A percentile compares a stretch with the other conserved stretches of the same genome.
These are phyloP conservation scores for Phalacrocorax carbo DNA, from an alignment of 2,113 vertebrate genomes.

Conservation along the genomic window DNA sequence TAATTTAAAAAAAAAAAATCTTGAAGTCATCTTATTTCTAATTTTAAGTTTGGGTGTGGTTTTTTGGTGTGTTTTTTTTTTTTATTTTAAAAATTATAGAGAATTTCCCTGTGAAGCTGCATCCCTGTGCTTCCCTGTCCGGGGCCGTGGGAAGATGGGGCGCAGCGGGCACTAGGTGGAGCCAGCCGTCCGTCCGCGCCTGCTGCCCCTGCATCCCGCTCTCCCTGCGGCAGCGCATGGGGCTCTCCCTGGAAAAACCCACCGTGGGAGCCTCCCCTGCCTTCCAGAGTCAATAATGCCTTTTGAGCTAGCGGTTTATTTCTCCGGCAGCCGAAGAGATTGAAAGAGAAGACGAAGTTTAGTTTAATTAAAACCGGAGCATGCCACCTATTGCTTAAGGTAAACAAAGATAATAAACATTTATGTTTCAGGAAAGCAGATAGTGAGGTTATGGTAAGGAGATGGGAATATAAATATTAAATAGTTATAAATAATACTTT, in stretches of 20 bases:
- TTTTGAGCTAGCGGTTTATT: rapidly evolving
- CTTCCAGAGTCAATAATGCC: not conserved
- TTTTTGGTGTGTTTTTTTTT: no score
- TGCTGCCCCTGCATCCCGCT: not conserved
- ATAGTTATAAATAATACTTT: no score
- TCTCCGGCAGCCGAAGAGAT: not conserved
- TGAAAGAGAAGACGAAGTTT: not conserved
- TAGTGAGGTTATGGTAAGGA: not conserved
- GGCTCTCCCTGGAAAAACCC: not conserved
- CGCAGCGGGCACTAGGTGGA: conserved; percentile 7
- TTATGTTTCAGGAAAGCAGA: rapidly evolving
- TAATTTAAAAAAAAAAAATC: not conserved
- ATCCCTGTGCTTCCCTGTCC: no score
- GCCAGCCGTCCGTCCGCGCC: not conserved
- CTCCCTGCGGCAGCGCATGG: rapidly evolving
- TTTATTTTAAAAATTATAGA: rapidly evolving
- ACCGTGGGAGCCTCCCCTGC: rapidly evolving
- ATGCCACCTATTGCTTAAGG: rapidly evolving
- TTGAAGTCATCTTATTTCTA: not conserved
- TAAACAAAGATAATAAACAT: rapidly evolving
- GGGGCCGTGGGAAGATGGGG: no score
- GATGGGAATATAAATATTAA: not conserved
- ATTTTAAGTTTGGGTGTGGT: not conserved
- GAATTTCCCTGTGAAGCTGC: not conserved
- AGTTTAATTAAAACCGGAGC: not conserved